These are phyloP conservation scores for Cheilosia scutellata DNA, from an alignment of 2,888 invertebrate species.

Conservation along the genomic window DNA sequence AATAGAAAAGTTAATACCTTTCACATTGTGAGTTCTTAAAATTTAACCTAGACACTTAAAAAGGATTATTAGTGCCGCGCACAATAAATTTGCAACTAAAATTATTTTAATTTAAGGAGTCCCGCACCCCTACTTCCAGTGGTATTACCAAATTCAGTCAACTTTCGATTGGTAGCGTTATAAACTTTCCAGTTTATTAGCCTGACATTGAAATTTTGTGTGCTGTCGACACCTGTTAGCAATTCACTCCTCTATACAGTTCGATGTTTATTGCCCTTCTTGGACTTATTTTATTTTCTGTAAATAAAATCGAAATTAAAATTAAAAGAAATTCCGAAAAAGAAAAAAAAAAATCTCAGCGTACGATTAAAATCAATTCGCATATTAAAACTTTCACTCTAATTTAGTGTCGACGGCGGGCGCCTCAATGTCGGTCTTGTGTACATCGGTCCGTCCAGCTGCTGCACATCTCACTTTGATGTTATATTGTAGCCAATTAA, in stretches of 20 bases:
- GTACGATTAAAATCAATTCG: constrained; percentile 12
- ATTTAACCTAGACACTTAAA: no score
- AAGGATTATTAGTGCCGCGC: no score
- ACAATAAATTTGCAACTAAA: no score
- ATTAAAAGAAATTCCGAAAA: constrained; percentile 18
- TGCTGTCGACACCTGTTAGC: neutral
- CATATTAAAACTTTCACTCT: constrained; percentile 68
- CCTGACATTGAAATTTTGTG: neutral
- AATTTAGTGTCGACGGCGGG: constrained; percentile 47
- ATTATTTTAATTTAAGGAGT: no score
- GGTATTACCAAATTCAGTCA: neutral
- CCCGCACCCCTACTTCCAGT: neutral
- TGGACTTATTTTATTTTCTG: neutral
- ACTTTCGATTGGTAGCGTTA: neutral
- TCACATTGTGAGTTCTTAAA: no score
- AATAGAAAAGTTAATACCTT: no score
- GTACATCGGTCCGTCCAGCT: constrained; percentile 21
- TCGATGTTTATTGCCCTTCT: neutral
- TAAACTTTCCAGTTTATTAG: neutral
- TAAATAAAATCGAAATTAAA: constrained; percentile 17
- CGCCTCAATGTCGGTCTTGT: constrained; percentile 63
- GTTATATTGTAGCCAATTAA: constrained; percentile 49
- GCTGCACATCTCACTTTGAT: constrained; percentile 53
- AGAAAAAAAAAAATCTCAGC: constrained; percentile 9
- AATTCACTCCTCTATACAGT: neutral